Percentiles rank a stretch among this genome's conserved stretches.
These are phyloP conservation scores for Xanthostigma xanthostigma DNA, from an alignment of 2,888 invertebrate genomes.

Conservation along the genomic window DNA sequence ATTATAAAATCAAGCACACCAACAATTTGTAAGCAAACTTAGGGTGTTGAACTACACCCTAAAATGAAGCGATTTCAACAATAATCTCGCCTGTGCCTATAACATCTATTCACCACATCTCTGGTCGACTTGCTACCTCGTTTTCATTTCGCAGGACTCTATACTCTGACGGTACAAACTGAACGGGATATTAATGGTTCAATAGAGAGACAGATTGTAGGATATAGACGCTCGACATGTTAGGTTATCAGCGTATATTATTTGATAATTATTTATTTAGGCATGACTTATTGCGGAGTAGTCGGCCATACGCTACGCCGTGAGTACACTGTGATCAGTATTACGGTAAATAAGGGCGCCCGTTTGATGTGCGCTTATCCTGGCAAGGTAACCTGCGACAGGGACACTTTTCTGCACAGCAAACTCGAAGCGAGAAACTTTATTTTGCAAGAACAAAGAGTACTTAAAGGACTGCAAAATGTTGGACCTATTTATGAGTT, in stretches of 20 bases:
- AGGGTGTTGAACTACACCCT: too few species aligned
- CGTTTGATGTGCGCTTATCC: conserved; percentile 45
- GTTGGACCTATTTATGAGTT: conserved; percentile 52
- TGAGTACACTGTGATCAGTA: conserved; percentile 61
- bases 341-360: conserved; percentile 58
- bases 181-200: too few species aligned
- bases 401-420: conserved; percentile 48
- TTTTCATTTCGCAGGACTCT: too few species aligned
- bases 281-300: conserved; percentile 57
- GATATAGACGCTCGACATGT: too few species aligned
- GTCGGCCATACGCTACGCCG: conserved; percentile 54
- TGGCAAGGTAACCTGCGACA: conserved; percentile 44
- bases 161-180: too few species aligned
- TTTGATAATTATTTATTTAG: conserved; percentile 20
- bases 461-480: conserved; percentile 43
- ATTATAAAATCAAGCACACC: too few species aligned
- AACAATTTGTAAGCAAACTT: too few species aligned
- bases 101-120: too few species aligned
- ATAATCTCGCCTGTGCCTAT: too few species aligned
- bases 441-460: conserved; percentile 35
- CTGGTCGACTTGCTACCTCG: too few species aligned
- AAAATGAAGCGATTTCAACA: too few species aligned
- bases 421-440: conserved; percentile 45
- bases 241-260: not conserved
- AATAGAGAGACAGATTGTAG: too few species aligned